phyloP scores from a whole-genome alignment of 2,888 invertebrate species.

The Drosophila picticornis region DNA sequence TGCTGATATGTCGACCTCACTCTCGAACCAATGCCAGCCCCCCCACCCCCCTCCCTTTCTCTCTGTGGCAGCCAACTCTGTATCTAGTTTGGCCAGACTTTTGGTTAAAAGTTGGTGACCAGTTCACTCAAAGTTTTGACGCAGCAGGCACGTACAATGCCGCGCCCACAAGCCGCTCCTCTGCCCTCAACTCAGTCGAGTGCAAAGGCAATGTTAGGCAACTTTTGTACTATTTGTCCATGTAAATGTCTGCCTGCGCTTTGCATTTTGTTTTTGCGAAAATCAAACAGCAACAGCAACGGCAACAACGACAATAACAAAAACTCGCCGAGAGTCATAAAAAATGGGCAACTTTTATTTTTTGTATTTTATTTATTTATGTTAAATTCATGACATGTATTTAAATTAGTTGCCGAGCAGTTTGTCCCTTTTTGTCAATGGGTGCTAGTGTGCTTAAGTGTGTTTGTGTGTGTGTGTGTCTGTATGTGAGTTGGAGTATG shows the following conservation, averaged over 20 bases:
- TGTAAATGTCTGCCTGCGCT: conserved; percentile 52
- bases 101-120: conserved; percentile 48
- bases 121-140: conserved; percentile 64
- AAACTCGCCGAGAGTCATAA: conserved; percentile 41
- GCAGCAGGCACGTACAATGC: conserved; percentile 54
- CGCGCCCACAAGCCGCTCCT: conserved; percentile 35
- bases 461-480: conserved; percentile 6
- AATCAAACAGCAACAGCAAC: conserved; percentile 39
- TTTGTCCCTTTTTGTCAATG: conserved; percentile 54
- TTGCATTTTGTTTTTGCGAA: conserved; percentile 32
- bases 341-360: conserved; percentile 54
- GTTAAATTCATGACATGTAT: conserved; percentile 77
- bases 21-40: background rate
- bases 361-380: conserved; percentile 60
- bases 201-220: conserved; percentile 32
- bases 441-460: conserved; percentile 1
- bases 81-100: conserved; percentile 27
- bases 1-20: conserved; percentile 40
- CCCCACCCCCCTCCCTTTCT: background rate
- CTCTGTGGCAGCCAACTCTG: background rate
- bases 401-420: conserved; percentile 74
- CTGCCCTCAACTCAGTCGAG: background rate
- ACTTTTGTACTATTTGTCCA: conserved; percentile 69
- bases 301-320: conserved; percentile 6
- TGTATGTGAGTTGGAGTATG: conserved; percentile 16